These are phyloP conservation scores for Centropus bengalensis DNA, from an alignment of 2,113 vertebrate species.

Conservation along the genomic window DNA sequence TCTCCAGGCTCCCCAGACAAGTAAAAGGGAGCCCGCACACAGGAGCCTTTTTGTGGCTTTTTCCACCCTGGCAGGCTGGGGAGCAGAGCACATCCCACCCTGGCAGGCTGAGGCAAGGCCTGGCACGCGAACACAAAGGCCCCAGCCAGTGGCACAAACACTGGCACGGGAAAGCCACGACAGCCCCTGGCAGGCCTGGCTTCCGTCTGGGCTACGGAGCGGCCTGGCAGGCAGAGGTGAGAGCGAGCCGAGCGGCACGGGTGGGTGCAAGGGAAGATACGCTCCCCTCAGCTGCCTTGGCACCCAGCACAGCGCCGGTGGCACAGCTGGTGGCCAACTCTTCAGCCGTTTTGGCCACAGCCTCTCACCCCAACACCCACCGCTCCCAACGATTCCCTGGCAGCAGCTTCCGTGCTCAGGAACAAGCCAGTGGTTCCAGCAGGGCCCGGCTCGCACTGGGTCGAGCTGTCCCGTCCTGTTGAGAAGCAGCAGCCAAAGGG, in stretches of 20 bases:
- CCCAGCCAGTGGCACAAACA: background rate
- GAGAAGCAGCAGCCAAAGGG: background rate
- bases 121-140: background rate
- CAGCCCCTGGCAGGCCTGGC: background rate
- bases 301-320: background rate
- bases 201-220: background rate
- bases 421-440: background rate
- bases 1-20: background rate
- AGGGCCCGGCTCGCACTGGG: background rate
- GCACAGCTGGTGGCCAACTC: background rate
- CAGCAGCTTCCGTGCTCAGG: background rate
- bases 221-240: background rate
- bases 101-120: background rate
- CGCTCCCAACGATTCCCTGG: fast-evolving
- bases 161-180: background rate
- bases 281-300: background rate
- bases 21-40: background rate
- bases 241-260: fast-evolving
- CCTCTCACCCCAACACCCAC: background rate
- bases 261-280: background rate
- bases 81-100: background rate
- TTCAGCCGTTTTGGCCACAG: too few species aligned
- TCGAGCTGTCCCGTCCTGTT: background rate
- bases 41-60: background rate
- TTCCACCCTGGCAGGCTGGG: background rate